phyloP scores from a whole-genome alignment of 2,888 invertebrate genomes.

The Criorhina ranunculi region DNA sequence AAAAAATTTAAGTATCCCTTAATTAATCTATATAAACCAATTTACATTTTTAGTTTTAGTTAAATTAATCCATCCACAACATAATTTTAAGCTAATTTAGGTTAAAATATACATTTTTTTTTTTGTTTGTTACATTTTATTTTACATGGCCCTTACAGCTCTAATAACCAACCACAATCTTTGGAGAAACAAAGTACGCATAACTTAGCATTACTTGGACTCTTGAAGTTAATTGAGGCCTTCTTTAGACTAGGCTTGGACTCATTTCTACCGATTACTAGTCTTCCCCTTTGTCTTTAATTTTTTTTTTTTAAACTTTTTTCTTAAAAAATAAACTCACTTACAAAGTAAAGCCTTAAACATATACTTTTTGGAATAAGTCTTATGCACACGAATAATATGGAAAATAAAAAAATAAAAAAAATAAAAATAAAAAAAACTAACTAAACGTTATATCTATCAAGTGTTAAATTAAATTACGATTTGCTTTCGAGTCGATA shows the following conservation, averaged over 20 bases:
- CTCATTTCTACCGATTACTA: constrained; percentile 15
- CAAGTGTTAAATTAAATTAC: constrained; percentile 63
- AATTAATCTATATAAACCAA: constrained; percentile 54
- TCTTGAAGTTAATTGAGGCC: constrained; percentile 21
- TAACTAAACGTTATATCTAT: constrained; percentile 66
- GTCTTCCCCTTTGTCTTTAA: constrained; percentile 9
- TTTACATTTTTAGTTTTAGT: constrained; percentile 34
- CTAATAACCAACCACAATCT: constrained; percentile 37
- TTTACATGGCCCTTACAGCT: constrained; percentile 38
- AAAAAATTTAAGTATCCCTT: constrained; percentile 56
- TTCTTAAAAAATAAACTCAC: constrained; percentile 59
- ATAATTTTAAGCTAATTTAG: constrained; percentile 33
- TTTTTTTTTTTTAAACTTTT: background rate
- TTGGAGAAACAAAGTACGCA: constrained; percentile 5
- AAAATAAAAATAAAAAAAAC: constrained; percentile 60
- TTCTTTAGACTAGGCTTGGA: constrained; percentile 28
- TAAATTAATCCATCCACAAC: constrained; percentile 63
- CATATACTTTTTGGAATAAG: constrained; percentile 75
- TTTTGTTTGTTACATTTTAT: constrained; percentile 5
- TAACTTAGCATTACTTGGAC: background rate
- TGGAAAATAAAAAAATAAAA: constrained; percentile 56
- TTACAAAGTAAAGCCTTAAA: constrained; percentile 69
- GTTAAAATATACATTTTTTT: constrained; percentile 40
- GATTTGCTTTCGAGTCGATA: constrained; percentile 17
- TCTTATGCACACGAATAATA: constrained; percentile 71